Conservation (phyloP, 2,113 vertebrate genomes). For the Dicaeum eximium region DNA sequence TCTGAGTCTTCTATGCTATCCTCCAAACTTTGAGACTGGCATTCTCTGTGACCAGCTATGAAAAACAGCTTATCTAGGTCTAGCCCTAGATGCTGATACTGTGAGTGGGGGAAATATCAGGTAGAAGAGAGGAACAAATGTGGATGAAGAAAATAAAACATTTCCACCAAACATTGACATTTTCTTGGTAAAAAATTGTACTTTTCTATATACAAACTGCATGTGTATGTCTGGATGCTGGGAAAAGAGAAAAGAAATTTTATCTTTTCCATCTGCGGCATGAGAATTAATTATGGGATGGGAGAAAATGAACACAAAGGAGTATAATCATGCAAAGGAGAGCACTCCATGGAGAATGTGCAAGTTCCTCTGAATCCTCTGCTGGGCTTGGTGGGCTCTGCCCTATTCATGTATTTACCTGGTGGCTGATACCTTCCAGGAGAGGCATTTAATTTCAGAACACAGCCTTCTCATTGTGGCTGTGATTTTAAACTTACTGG, state of each 20-base stretch:
- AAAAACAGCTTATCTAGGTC: background rate
- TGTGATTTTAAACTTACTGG: conserved; percentile 72
- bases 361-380: background rate
- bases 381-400: background rate
- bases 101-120: rapidly evolving
- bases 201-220: background rate
- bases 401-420: background rate
- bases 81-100: background rate
- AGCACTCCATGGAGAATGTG: background rate
- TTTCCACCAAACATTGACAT: background rate
- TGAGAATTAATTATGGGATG: background rate
- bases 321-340: background rate
- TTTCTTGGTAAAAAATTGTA: background rate
- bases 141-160: background rate
- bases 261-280: background rate
- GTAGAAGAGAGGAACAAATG: background rate
- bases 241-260: background rate
- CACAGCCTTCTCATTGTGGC: conserved; percentile 44
- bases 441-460: conserved; percentile 57
- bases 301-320: background rate
- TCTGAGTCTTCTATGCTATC: background rate
- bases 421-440: conserved; percentile 23
- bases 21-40: background rate
- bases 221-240: background rate
- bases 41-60: background rate